Evolutionary conservation across 1,140 invertebrate genomes (phyloP).

Genomic region (Mactra quadrangularis): DNA sequence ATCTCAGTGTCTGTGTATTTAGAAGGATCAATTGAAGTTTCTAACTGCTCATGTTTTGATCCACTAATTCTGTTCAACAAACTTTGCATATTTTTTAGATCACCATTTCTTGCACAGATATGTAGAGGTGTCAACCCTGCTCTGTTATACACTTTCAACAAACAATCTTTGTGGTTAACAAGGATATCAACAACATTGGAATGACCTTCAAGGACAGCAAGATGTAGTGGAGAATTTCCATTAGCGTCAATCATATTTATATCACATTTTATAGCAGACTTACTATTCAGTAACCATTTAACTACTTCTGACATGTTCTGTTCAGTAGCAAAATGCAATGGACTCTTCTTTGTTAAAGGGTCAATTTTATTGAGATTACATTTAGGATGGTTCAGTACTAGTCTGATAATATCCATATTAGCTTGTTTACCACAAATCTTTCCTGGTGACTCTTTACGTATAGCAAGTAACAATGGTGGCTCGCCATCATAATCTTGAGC

Average conservation of each 20-base stretch:
- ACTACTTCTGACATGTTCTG: conserved; percentile 42
- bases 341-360: conserved; percentile 51
- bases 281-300: conserved; percentile 27
- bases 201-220: conserved; percentile 26
- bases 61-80: conserved; percentile 13
- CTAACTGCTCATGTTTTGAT: neutral
- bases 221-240: conserved; percentile 48
- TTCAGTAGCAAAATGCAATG: conserved; percentile 48
- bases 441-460: conserved; percentile 44
- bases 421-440: conserved; percentile 14
- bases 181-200: conserved; percentile 29
- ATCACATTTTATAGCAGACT: conserved; percentile 29
- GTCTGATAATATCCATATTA: conserved; percentile 22
- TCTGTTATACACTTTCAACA: conserved; percentile 48
- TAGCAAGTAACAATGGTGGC: conserved; percentile 50
- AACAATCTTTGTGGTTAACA: conserved; percentile 19
- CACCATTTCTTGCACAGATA: conserved; percentile 1
- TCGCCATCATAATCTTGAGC: conserved; percentile 49
- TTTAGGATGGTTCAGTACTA: conserved; percentile 38
- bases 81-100: neutral
- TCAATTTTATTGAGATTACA: conserved; percentile 51
- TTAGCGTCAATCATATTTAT: conserved; percentile 29
- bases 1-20: conserved; percentile 7
- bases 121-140: conserved; percentile 46
- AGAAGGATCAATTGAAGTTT: neutral